Percentiles rank a stretch among this genome's conserved stretches.
Conservation (phyloP, 2,113 vertebrate species). For the Alces alces region DNA sequence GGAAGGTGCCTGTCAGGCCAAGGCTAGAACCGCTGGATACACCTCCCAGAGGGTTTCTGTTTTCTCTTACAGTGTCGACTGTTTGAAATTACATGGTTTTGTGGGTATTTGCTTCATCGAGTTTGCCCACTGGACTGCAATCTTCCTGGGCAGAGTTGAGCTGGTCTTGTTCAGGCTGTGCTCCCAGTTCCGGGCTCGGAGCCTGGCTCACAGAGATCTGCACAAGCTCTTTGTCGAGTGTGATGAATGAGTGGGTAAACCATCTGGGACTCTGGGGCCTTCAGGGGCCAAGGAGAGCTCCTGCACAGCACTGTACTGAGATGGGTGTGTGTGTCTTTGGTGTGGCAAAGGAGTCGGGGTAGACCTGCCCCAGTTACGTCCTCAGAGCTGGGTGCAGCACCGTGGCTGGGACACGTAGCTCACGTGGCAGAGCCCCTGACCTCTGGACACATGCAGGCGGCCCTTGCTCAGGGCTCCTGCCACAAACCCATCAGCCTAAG, state of each 20-base stretch:
- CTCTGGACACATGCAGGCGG: fast-evolving
- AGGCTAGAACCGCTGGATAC: fast-evolving
- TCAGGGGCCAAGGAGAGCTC: not conserved
- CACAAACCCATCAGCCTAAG: not conserved
- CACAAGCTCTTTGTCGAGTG: not conserved
- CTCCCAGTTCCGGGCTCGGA: not conserved
- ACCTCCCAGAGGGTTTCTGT: not conserved
- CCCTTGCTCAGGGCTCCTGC: not conserved
- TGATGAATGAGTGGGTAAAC: not conserved
- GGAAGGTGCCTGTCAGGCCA: not conserved
- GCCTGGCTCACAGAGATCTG: not conserved
- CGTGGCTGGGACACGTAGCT: no score
- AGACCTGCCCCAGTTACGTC: not conserved
- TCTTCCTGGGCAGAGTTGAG: not conserved
- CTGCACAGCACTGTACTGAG: not conserved
- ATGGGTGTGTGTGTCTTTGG: not conserved
- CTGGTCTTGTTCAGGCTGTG: not conserved
- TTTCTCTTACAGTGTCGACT: no score
- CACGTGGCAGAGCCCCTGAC: not conserved
- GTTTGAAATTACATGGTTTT: not conserved
- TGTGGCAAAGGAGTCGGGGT: not conserved
- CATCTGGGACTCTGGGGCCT: not conserved
- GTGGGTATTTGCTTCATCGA: not conserved
- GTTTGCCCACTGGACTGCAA: not conserved
- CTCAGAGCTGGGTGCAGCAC: not conserved